These are phyloP conservation scores for Hesperia comma DNA, from an alignment of 2,888 invertebrate genomes.

Conservation along the genomic window DNA sequence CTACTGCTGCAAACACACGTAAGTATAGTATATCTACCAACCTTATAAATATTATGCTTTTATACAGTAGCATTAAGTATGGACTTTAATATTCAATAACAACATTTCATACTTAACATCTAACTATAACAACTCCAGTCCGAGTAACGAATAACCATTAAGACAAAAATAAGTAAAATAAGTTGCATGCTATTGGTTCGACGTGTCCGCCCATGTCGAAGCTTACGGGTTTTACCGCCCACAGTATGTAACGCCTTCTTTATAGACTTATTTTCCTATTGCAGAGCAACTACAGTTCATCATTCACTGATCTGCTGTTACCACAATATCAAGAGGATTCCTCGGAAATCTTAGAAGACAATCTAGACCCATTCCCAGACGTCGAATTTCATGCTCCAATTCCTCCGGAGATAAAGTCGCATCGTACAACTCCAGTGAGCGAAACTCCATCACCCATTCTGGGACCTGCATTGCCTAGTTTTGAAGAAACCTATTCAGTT, in stretches of 20 bases:
- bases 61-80: too few species aligned
- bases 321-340: conserved; percentile 90
- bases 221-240: conserved; percentile 60
- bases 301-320: conserved; percentile 90
- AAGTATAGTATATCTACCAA: conserved; percentile 56
- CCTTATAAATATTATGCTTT: too few species aligned
- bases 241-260: conserved; percentile 71
- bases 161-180: conserved; percentile 47
- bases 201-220: conserved; percentile 65
- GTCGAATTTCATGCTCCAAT: conserved; percentile 83
- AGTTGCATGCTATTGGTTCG: conserved; percentile 65
- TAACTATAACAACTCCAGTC: conserved; percentile 39
- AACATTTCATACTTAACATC: too few species aligned
- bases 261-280: conserved; percentile 68
- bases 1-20: conserved; percentile 97
- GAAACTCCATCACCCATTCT: conserved; percentile 74
- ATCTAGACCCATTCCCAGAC: conserved; percentile 90
- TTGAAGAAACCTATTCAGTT: conserved; percentile 94
- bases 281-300: conserved; percentile 91
- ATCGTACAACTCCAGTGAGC: conserved; percentile 72
- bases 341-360: conserved; percentile 87
- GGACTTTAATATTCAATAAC: too few species aligned
- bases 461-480: conserved; percentile 90
- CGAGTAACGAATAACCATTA: conserved; percentile 44
- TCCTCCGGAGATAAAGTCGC: conserved; percentile 72